Percentiles rank a stretch among this genome's conserved stretches.
Evolutionary conservation across 2,888 invertebrate species (phyloP).

Genomic region (Leucophora obtusa): DNA sequence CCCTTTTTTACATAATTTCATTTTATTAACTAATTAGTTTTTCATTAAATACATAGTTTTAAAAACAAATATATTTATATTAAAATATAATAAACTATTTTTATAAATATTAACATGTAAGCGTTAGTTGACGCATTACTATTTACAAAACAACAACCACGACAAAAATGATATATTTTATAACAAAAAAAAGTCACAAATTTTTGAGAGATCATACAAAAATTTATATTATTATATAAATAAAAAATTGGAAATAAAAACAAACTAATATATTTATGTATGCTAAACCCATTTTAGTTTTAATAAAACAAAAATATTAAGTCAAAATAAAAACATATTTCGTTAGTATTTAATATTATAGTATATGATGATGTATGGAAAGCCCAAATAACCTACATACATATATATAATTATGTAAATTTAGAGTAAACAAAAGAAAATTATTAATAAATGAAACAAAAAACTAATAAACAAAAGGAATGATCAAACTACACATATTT

Average conservation of each 20-base stretch:
- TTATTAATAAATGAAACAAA: slow-evolving; percentile 27
- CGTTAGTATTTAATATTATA: slow-evolving; percentile 32
- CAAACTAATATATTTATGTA: slow-evolving; percentile 49
- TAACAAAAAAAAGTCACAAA: slow-evolving; percentile 53
- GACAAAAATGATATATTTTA: slow-evolving; percentile 46
- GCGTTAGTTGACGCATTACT: slow-evolving; percentile 48
- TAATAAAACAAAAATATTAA: slow-evolving; percentile 23
- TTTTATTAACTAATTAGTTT: background rate
- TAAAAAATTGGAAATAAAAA: slow-evolving; percentile 8
- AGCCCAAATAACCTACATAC: slow-evolving; percentile 43
- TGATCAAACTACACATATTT: background rate
- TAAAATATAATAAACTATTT: slow-evolving; percentile 63
- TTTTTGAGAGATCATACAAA: slow-evolving; percentile 46
- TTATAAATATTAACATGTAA: slow-evolving; percentile 59
- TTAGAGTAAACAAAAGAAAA: slow-evolving; percentile 37
- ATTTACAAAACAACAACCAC: slow-evolving; percentile 63
- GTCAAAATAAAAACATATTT: slow-evolving; percentile 33
- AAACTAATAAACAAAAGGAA: slow-evolving; percentile 13
- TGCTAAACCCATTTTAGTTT: slow-evolving; percentile 32
- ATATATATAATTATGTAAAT: slow-evolving; percentile 45
- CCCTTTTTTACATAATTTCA: slow-evolving; percentile 11
- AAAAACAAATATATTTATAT: slow-evolving; percentile 19
- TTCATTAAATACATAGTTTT: slow-evolving; percentile 29
- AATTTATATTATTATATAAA: slow-evolving; percentile 60
- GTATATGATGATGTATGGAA: slow-evolving; percentile 37